A percentile compares a stretch with the other conserved stretches of the same genome.
These are phyloP conservation scores for Ctenomys sociabilis DNA, from an alignment of 2,113 vertebrate genomes.

Conservation along the genomic window DNA sequence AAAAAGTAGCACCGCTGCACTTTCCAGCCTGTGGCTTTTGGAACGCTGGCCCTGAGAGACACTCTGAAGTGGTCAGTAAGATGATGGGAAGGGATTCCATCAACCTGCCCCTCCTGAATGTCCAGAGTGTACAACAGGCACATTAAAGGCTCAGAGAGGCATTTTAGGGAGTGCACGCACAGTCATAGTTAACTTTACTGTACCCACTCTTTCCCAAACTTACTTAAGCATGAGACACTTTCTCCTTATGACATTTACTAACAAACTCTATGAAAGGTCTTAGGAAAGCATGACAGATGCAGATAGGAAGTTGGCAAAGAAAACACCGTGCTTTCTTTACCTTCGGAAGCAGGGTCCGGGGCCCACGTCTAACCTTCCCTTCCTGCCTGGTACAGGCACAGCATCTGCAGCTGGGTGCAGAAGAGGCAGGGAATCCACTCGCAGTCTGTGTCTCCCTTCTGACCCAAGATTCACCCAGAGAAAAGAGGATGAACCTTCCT, in stretches of 20 bases:
- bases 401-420: background rate
- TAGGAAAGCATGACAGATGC: background rate
- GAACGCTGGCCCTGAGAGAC: background rate
- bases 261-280: slow-evolving; percentile 16
- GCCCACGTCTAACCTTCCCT: background rate
- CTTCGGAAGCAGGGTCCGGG: background rate
- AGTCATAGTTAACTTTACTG: slow-evolving; percentile 5
- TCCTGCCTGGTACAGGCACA: background rate
- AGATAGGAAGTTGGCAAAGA: background rate
- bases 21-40: background rate
- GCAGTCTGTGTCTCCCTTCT: background rate
- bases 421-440: background rate
- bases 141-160: background rate
- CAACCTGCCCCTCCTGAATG: background rate
- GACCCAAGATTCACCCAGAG: slow-evolving; percentile 57
- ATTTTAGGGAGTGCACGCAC: background rate
- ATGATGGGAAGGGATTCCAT: background rate
- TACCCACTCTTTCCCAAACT: slow-evolving; percentile 35
- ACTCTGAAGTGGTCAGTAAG: background rate
- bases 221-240: background rate
- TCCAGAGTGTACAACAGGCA: background rate
- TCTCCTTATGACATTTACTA: slow-evolving; percentile 61
- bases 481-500: slow-evolving; percentile 42
- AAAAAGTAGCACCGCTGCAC: background rate
- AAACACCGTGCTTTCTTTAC: slow-evolving; percentile 15